These are phyloP conservation scores for Cryptotermes secundus DNA, from an alignment of 1,140 invertebrate genomes.

Conservation along the genomic window DNA sequence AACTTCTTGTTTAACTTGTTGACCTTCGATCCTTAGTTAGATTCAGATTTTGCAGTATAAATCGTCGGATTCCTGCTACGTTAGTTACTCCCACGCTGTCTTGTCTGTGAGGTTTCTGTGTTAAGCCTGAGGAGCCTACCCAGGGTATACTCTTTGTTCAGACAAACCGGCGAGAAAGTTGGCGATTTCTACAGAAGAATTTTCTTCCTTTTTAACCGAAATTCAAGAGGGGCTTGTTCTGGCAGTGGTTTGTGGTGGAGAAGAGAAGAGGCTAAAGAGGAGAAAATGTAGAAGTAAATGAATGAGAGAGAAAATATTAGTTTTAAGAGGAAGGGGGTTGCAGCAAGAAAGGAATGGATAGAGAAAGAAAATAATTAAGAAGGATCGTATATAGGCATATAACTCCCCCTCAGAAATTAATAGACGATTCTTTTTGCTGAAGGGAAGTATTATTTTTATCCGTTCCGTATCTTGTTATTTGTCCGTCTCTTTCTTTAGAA, in stretches of 20 bases:
- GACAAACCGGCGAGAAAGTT: neutral
- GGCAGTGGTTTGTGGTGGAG: neutral
- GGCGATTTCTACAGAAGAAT: constrained; percentile 1
- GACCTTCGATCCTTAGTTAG: too few relatives aligned
- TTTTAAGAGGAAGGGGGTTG: constrained; percentile 12
- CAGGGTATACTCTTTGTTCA: neutral
- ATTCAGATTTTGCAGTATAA: too few relatives aligned
- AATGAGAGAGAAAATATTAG: constrained; percentile 29
- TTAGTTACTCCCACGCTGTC: too few relatives aligned
- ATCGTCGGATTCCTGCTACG: too few relatives aligned
- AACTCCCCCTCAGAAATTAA: neutral
- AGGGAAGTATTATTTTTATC: neutral
- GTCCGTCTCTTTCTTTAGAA: constrained; percentile 1
- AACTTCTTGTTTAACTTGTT: too few relatives aligned
- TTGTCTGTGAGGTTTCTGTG: too few relatives aligned
- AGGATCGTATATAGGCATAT: neutral
- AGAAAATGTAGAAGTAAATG: constrained; percentile 23
- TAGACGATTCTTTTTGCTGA: constrained; percentile 6
- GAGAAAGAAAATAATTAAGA: neutral
- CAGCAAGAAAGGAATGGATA: neutral
- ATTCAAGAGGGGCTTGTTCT: neutral
- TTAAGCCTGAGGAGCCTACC: neutral
- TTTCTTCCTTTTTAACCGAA: constrained; percentile 2
- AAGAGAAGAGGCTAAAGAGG: neutral
- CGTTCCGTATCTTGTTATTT: neutral